phyloP scores from a whole-genome alignment of 2,888 invertebrate genomes.

The Nomada flava region DNA sequence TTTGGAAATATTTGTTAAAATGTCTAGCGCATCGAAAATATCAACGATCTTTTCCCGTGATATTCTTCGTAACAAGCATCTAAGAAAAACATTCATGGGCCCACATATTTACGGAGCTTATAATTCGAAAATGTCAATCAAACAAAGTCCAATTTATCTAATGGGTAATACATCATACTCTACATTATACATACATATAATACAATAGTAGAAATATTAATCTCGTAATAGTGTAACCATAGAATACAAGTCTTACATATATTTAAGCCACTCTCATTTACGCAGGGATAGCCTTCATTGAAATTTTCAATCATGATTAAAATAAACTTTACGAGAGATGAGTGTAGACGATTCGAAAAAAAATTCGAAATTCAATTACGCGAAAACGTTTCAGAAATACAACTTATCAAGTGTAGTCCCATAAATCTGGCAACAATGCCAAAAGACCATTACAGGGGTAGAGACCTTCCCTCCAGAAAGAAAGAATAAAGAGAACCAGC shows the following conservation, averaged over 20 bases:
- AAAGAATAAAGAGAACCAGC: conserved; percentile 59
- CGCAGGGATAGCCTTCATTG: neutral
- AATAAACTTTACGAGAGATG: neutral
- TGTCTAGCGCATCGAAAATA: neutral
- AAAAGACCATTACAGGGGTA: conserved; percentile 73
- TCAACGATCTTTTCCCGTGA: neutral
- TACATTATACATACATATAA: no score
- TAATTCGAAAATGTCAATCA: neutral
- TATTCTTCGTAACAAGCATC: neutral
- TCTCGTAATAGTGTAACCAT: neutral
- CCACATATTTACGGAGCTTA: no score
- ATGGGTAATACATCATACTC: neutral
- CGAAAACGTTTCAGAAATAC: conserved; percentile 10
- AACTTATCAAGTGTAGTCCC: conserved; percentile 19
- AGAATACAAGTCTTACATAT: neutral
- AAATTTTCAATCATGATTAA: neutral
- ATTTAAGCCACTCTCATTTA: neutral
- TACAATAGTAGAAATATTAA: neutral
- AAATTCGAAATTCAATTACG: neutral
- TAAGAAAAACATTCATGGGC: neutral
- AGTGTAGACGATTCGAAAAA: neutral
- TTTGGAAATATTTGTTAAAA: neutral
- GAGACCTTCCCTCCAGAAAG: conserved; percentile 69
- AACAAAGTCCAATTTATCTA: neutral
- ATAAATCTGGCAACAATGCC: conserved; percentile 75